Percentiles rank a stretch among this genome's conserved stretches.
phyloP scores from a whole-genome alignment of 2,113 vertebrate genomes.

The Heliornis fulica region DNA sequence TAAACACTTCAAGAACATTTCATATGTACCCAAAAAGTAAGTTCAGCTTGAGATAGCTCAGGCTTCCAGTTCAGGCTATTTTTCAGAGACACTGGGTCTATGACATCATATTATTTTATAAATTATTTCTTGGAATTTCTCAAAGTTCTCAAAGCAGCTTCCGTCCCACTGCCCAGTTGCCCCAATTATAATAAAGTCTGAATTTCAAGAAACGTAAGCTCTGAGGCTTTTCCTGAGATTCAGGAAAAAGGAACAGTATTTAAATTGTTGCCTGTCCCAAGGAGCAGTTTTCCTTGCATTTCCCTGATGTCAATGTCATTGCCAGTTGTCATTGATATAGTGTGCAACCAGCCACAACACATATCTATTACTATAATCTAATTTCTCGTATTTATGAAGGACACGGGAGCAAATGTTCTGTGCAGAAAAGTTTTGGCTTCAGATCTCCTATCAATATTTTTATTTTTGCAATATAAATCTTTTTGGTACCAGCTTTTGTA shows the following conservation, averaged over 20 bases:
- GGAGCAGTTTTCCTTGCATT: not conserved
- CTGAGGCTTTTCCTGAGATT: not conserved
- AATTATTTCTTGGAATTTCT: not conserved
- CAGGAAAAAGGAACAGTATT: not conserved
- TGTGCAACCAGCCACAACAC: not conserved
- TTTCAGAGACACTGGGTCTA: not conserved
- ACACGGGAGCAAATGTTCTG: not conserved
- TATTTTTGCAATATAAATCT: not conserved
- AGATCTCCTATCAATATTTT: not conserved
- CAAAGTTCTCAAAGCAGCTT: not conserved
- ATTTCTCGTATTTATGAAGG: not conserved
- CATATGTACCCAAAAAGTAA: not conserved
- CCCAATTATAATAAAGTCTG: not conserved
- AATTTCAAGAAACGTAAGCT: not conserved
- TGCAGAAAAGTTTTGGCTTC: not conserved
- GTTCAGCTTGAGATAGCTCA: not conserved
- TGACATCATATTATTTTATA: not conserved
- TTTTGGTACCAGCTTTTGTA: not conserved
- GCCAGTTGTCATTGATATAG: not conserved
- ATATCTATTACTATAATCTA: not conserved
- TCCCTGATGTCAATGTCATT: not conserved
- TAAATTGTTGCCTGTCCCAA: not conserved
- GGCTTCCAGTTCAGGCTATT: not conserved
- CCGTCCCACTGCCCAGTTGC: not conserved
- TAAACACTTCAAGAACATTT: not conserved